A percentile compares a stretch with the other conserved stretches of the same genome.
Evolutionary conservation across 2,113 vertebrate species (phyloP).

Genomic region (Mustela nigripes): DNA sequence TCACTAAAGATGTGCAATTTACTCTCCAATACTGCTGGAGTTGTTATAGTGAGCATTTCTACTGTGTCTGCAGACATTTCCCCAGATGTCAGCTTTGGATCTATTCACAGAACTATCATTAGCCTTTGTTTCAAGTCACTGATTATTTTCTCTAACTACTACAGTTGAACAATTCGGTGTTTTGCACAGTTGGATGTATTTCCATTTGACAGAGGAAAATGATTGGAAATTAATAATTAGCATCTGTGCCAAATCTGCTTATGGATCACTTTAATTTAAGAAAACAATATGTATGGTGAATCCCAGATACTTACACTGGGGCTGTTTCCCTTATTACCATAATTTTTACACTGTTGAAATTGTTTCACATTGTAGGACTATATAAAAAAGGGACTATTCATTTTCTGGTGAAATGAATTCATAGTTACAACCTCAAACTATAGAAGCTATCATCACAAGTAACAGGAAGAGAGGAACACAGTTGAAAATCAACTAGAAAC

Average conservation of each 20-base stretch:
- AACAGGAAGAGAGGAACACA: neutral
- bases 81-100: neutral
- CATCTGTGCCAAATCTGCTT: neutral
- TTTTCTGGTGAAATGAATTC: neutral
- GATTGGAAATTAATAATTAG: slow-evolving; percentile 4
- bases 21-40: neutral
- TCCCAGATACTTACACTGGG: neutral
- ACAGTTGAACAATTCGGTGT: neutral
- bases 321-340: neutral
- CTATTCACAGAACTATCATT: neutral
- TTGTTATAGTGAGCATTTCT: neutral
- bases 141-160: slow-evolving; percentile 16
- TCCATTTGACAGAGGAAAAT: neutral
- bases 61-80: neutral
- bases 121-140: slow-evolving; percentile 44
- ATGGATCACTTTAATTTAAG: neutral
- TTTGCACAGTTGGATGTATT: neutral
- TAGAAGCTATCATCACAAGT: neutral
- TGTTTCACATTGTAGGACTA: neutral
- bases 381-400: too few species aligned
- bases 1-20: neutral
- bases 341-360: neutral
- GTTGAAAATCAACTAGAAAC: neutral
- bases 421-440: neutral
- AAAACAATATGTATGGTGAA: neutral